Percentiles rank a stretch among this genome's conserved stretches.
Evolutionary conservation across 2,797 vertebrate species (phyloP).

Genomic region (Cryptoprocta ferox): DNA sequence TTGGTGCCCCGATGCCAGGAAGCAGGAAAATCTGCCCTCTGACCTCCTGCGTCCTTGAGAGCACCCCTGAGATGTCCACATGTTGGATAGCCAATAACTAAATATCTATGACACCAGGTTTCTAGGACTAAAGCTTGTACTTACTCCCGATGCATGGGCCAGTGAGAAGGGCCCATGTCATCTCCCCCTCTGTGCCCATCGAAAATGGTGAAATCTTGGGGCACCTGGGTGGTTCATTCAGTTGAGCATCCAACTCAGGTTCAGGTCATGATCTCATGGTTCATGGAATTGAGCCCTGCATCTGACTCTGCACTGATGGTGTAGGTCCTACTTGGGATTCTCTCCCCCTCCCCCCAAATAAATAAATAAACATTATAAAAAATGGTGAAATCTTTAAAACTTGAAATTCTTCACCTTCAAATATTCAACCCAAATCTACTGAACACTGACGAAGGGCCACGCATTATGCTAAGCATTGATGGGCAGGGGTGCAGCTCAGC

Average conservation of each 20-base stretch:
- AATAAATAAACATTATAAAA: background rate
- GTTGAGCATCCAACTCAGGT: too few relatives aligned
- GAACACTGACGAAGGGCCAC: background rate
- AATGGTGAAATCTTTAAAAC: background rate
- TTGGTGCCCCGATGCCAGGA: background rate
- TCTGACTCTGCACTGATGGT: too few relatives aligned
- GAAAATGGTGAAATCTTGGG: background rate
- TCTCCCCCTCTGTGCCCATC: background rate
- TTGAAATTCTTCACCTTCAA: background rate
- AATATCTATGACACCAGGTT: fast-evolving
- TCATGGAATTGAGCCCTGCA: too few relatives aligned
- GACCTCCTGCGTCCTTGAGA: background rate
- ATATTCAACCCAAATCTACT: background rate
- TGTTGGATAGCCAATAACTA: background rate
- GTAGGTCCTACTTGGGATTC: too few relatives aligned
- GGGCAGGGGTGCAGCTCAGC: fast-evolving
- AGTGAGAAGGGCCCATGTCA: background rate
- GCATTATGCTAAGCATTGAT: background rate
- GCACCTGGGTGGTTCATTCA: too few relatives aligned
- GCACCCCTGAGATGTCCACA: background rate
- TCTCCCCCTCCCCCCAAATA: too few relatives aligned
- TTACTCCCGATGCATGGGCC: background rate
- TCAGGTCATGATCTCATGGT: too few relatives aligned
- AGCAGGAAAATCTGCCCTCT: background rate
- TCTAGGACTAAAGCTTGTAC: background rate